Percentiles rank a stretch among this genome's conserved stretches.
Conservation (phyloP, 2,113 vertebrate species). For the Gallinago paraguaiae region DNA sequence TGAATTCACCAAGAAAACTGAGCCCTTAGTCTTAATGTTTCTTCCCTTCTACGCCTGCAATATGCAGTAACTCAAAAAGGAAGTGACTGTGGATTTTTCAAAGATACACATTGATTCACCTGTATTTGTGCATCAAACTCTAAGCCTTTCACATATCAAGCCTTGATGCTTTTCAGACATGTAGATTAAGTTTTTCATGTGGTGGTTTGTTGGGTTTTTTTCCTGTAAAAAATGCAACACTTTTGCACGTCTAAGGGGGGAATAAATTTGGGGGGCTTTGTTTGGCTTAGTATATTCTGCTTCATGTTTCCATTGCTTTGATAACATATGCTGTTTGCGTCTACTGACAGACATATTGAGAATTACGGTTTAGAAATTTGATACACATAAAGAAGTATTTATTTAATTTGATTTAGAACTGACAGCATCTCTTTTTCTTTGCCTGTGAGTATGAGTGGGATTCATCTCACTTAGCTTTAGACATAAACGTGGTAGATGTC, state of each 20-base stretch:
- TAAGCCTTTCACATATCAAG: background rate
- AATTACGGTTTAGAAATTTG: background rate
- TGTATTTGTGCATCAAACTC: background rate
- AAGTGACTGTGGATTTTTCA: background rate
- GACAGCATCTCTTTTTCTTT: background rate
- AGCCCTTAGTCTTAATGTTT: background rate
- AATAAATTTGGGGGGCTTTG: background rate
- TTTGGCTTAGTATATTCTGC: background rate
- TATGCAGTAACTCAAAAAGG: background rate
- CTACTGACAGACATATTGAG: background rate
- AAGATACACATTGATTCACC: background rate
- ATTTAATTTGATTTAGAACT: background rate
- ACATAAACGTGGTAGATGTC: background rate
- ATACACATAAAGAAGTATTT: background rate
- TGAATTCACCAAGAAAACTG: background rate
- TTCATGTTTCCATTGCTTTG: background rate
- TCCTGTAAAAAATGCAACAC: background rate
- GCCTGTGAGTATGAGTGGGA: background rate
- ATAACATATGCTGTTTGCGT: background rate
- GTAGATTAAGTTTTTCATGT: background rate
- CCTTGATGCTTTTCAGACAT: background rate
- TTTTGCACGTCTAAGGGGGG: background rate
- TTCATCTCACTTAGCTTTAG: background rate
- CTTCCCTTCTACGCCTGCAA: background rate
- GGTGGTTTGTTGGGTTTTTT: background rate